phyloP scores from a whole-genome alignment of 2,113 vertebrate genomes.

The Coreoperca whiteheadi region DNA sequence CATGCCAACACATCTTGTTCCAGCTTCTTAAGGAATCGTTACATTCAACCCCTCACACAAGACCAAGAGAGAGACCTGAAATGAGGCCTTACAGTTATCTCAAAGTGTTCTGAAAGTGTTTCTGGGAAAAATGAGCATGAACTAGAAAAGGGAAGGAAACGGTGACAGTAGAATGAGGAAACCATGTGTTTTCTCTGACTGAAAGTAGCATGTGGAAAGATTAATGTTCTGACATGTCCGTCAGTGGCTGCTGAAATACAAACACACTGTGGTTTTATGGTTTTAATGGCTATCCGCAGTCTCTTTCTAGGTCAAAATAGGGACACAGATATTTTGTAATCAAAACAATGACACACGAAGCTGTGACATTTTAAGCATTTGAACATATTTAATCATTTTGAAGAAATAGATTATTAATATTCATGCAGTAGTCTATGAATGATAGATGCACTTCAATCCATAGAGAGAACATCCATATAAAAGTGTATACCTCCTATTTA shows the following conservation, averaged over 20 bases:
- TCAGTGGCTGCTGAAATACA: not conserved
- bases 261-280: not conserved
- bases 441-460: not conserved
- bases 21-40: not conserved
- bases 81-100: not conserved
- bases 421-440: not conserved
- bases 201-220: slow-evolving; percentile 21
- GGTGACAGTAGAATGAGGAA: slow-evolving; percentile 42
- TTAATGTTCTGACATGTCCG: slow-evolving; percentile 7
- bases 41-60: slow-evolving; percentile 8
- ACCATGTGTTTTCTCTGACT: slow-evolving; percentile 35
- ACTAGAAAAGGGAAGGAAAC: slow-evolving; percentile 54
- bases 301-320: not conserved
- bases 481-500: not conserved
- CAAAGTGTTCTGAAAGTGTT: slow-evolving; percentile 17
- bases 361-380: not conserved
- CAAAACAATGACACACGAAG: not conserved
- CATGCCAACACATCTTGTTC: not conserved
- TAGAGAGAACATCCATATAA: not conserved
- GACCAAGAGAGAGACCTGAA: not conserved
- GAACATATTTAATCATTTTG: not conserved
- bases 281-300: not conserved
- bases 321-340: not conserved
- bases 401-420: not conserved
- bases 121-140: slow-evolving; percentile 12